These are phyloP conservation scores for Luffia ferchaultella DNA, from an alignment of 2,888 invertebrate species.

Conservation along the genomic window DNA sequence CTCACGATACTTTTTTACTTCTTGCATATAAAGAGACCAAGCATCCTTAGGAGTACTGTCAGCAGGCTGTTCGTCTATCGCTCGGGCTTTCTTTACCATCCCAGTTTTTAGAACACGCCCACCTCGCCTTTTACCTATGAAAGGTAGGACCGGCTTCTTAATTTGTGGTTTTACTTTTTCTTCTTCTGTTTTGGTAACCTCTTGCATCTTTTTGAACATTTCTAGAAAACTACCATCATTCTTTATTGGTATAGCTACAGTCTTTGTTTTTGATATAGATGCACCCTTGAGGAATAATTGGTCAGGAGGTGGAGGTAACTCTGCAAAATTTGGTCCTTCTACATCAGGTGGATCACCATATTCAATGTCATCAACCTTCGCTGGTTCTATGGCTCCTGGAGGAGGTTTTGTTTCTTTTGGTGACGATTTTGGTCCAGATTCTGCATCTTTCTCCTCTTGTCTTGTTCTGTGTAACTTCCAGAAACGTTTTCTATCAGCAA, in stretches of 20 bases:
- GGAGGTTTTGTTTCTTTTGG: constrained; percentile 46
- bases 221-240: constrained; percentile 93
- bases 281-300: constrained; percentile 32
- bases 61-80: constrained; percentile 67
- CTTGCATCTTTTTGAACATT: constrained; percentile 91
- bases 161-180: constrained; percentile 35
- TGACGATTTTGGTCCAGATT: constrained; percentile 30
- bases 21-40: constrained; percentile 93
- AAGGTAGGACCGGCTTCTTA: constrained; percentile 50
- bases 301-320: constrained; percentile 27
- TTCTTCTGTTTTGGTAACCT: constrained; percentile 57
- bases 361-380: constrained; percentile 39
- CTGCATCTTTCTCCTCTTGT: constrained; percentile 29
- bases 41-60: constrained; percentile 81
- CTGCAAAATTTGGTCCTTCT: constrained; percentile 54
- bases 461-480: constrained; percentile 48
- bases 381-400: constrained; percentile 43
- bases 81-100: constrained; percentile 84
- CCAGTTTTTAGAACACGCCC: constrained; percentile 90
- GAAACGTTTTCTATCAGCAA: constrained; percentile 50
- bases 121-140: constrained; percentile 83
- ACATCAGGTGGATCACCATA: constrained; percentile 55
- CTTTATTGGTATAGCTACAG: constrained; percentile 74
- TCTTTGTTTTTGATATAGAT: constrained; percentile 48
- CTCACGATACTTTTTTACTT: constrained; percentile 92